Evolutionary conservation across 2,797 vertebrate species (phyloP).

Genomic region (Setipinna tenuifilis): DNA sequence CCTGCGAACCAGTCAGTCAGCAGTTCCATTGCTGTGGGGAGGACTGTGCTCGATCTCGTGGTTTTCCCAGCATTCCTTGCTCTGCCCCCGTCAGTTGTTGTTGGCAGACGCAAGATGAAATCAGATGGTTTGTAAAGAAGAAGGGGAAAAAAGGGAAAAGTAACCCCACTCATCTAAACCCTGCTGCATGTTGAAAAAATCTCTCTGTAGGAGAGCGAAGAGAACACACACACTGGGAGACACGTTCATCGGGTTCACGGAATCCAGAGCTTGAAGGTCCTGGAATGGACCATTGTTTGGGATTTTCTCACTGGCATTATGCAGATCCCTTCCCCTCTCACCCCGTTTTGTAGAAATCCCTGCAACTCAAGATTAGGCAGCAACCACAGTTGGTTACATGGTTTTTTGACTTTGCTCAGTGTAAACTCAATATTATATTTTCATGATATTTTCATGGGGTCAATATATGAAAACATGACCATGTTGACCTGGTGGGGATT

Average conservation of each 20-base stretch:
- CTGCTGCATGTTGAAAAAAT: background rate
- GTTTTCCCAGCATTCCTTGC: constrained; percentile 20
- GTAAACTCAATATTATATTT: background rate
- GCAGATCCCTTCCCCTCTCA: background rate
- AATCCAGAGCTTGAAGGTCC: background rate
- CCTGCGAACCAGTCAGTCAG: background rate
- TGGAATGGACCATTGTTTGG: constrained; percentile 9
- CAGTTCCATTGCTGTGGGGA: constrained; percentile 2
- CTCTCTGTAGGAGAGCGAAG: background rate
- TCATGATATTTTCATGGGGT: background rate
- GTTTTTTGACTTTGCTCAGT: background rate
- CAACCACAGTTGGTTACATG: background rate
- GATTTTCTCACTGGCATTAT: background rate
- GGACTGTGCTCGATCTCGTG: background rate
- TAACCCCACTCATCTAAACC: background rate
- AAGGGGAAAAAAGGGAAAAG: background rate
- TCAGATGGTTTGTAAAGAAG: background rate
- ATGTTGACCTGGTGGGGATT: background rate
- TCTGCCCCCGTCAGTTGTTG: constrained; percentile 21
- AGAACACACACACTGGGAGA: background rate
- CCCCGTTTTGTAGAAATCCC: background rate
- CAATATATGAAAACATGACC: background rate
- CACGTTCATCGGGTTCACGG: background rate
- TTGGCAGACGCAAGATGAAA: constrained; percentile 22
- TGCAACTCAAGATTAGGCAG: background rate